Percentiles rank a stretch among this genome's conserved stretches.
Evolutionary conservation across 2,888 invertebrate species (phyloP).

Genomic region (Neoaliturus tenellus): DNA sequence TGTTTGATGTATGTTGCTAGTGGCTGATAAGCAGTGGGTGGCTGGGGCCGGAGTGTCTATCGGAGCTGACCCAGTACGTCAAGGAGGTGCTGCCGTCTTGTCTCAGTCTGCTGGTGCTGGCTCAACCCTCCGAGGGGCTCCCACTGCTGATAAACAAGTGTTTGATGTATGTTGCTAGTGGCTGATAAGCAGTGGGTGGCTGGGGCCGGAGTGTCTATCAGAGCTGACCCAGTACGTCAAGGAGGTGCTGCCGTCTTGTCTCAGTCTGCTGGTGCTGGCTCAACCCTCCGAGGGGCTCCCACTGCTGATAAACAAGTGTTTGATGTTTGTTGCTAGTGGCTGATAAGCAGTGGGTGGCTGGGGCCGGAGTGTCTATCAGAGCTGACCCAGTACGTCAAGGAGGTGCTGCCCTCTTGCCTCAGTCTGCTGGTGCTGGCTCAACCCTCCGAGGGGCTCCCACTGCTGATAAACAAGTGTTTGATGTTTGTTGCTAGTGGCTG

Average conservation of each 20-base stretch:
- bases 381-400: conserved; percentile 75
- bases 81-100: conserved; percentile 64
- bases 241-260: conserved; percentile 64
- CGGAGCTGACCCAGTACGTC: conserved; percentile 78
- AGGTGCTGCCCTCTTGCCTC: conserved; percentile 65
- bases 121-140: conserved; percentile 71
- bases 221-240: conserved; percentile 77
- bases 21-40: conserved; percentile 77
- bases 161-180: conserved; percentile 76
- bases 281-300: conserved; percentile 71
- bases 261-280: conserved; percentile 68
- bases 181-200: conserved; percentile 75
- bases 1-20: conserved; percentile 76
- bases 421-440: conserved; percentile 68
- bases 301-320: conserved; percentile 77
- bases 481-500: conserved; percentile 75
- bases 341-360: conserved; percentile 76
- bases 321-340: conserved; percentile 75
- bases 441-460: conserved; percentile 71
- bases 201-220: conserved; percentile 75
- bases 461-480: conserved; percentile 78
- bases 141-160: conserved; percentile 76
- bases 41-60: conserved; percentile 75
- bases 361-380: conserved; percentile 77
- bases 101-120: conserved; percentile 68